Evolutionary conservation across 2,888 invertebrate genomes (phyloP), one percentile per base, ranked within the genome.

Genomic region (Pardosa pseudoannulata): DNA sequence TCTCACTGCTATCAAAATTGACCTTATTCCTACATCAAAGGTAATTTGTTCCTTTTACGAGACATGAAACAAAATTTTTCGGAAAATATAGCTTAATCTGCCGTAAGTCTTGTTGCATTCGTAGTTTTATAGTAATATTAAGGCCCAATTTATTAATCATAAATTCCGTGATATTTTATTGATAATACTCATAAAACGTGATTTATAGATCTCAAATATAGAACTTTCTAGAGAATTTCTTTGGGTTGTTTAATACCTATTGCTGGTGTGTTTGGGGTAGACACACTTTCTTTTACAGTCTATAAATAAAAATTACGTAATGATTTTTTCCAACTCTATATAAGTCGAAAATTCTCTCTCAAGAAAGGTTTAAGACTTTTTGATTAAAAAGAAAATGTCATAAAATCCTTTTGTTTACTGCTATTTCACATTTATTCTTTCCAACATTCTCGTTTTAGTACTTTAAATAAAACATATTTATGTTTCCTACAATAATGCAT

Each of bases 91-190:
- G 81, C 81, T 75, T 81, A 68, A 62, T 75, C 68, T 74, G 62
- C 70, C 74, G 50, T 39, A 81, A 75, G 68, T 56, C 62, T 67
- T 62, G 39, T 75, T 74, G 70, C 81, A 70, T 62, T 62, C 41
- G 68, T 70, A 81, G 68, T 81, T 81, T 81, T 81, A 81, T 81
- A 81, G 81, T 81, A 81, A 81, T 81, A 81, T 75, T 81, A 75
- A 81, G 39, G 81, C 29, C 62, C 81, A 74, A 81, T 81, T 81
- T 81, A 81, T 81, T 81, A 81, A 81, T 81, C 81, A 74, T 81
- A 81, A 81, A 81, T 81, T 75, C 65, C 74, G 56, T 81, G 74
- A 81, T 81, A 81, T 70, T 81, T 74, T 81, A 81, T 81, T 81
- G 74, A 81, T 81, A 74, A 72, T 62, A 50, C 68, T 81, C 81